Percentiles rank a stretch among this genome's conserved stretches.
phyloP scores from a whole-genome alignment of 2,797 vertebrate genomes.

The Sebastolobus altivelis region DNA sequence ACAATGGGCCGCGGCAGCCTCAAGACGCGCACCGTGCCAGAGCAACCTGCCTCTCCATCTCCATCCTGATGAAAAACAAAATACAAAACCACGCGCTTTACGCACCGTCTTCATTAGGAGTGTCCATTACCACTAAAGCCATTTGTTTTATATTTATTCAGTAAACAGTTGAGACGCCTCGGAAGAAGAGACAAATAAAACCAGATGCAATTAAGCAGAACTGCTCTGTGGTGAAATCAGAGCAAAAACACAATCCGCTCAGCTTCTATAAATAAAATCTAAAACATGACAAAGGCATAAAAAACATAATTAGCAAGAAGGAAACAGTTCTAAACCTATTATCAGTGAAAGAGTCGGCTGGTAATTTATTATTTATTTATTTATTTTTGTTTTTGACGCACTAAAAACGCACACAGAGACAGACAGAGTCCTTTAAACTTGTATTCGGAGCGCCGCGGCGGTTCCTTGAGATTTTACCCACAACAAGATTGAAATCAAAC shows the following conservation, averaged over 20 bases:
- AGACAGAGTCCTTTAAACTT: conserved; percentile 1
- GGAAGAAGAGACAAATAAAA: background rate
- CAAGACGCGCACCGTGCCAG: too few species aligned
- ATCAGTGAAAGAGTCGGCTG: conserved; percentile 11
- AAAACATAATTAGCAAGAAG: conserved; percentile 18
- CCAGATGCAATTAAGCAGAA: conserved; percentile 2
- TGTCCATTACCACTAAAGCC: background rate
- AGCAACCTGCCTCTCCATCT: background rate
- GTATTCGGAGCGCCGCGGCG: conserved; percentile 13
- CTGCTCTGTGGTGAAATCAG: background rate
- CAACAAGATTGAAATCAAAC: conserved; percentile 77
- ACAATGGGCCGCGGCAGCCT: conserved; percentile 54
- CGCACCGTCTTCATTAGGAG: background rate
- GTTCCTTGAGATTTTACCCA: conserved; percentile 47
- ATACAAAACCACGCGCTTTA: too few species aligned
- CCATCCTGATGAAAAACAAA: background rate
- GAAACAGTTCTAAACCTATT: conserved; percentile 2
- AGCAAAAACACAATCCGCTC: background rate
- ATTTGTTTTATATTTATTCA: conserved; percentile 3
- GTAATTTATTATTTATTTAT: conserved; percentile 5
- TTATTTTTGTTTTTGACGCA: background rate
- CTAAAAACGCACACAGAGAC: conserved; percentile 4
- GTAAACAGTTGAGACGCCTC: conserved; percentile 20
- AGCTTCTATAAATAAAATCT: conserved; percentile 22
- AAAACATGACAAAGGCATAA: background rate